Percentiles rank a stretch among this genome's conserved stretches.
Evolutionary conservation across 2,113 vertebrate genomes (phyloP).

Genomic region (Corythornis cristatus): DNA sequence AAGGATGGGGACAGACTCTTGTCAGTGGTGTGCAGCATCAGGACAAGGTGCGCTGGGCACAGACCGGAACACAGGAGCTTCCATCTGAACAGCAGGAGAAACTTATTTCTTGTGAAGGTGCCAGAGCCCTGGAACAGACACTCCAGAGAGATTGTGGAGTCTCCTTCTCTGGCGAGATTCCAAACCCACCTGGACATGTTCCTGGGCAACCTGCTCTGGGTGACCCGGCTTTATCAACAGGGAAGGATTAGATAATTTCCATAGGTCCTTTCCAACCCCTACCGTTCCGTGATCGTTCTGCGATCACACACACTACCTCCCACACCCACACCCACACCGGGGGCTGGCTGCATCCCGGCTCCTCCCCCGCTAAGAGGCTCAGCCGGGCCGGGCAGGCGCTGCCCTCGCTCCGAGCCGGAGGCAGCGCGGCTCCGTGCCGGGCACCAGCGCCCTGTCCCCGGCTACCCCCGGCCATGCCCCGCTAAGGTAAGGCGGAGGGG

Average conservation of each 20-base stretch:
- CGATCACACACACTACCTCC: fast-evolving
- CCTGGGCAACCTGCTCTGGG: not conserved
- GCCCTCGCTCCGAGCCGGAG: not conserved
- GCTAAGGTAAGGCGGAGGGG: not conserved
- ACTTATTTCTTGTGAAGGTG: not conserved
- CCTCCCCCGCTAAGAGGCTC: constrained; percentile 59
- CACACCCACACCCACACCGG: not conserved
- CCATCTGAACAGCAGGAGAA: not conserved
- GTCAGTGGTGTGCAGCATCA: not conserved
- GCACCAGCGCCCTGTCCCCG: not conserved
- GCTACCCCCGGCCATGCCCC: not conserved
- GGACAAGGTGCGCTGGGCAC: not conserved
- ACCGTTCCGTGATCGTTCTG: not conserved
- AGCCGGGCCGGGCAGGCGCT: constrained; percentile 9
- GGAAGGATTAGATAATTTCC: not conserved
- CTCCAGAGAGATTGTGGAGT: not conserved
- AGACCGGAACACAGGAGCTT: not conserved
- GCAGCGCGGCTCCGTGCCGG: not conserved
- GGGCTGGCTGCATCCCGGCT: constrained; percentile 30
- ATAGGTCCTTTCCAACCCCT: too few species aligned
- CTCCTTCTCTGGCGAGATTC: not conserved
- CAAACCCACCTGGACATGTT: not conserved
- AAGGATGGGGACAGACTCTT: not conserved
- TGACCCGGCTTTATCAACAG: not conserved
- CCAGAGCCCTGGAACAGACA: not conserved